Base-by-base conservation (phyloP, 2,888 invertebrate species). In the Pterobdella sp. region DNA sequence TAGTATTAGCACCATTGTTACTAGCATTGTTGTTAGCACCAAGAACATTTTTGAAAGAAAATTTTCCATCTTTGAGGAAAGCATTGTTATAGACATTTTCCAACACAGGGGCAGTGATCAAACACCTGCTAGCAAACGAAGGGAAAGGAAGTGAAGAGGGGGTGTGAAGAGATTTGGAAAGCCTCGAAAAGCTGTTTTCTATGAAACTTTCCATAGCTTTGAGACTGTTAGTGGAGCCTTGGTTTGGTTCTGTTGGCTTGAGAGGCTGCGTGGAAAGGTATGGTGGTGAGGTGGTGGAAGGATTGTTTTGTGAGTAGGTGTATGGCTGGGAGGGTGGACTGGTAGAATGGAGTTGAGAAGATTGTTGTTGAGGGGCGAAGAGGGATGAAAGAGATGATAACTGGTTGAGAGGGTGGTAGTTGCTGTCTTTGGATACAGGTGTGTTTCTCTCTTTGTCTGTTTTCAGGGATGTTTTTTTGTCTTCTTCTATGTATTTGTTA, bases 141-240 rank as follows among this genome's bases (percentile, higher is more conserved):
- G 71, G 71, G 31, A 71, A 71, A 22, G 71, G 71, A 14, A 71
- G 34, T n/a, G 71, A 71, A 22, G 35, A 63, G n/a, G 71, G 71
- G 1, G 71, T 71, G 71, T 71, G 60, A 7, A 71, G 71, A 1
- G 63, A 63, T 29, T 71, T 42, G n/a, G 71, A 71, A 29, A 71
- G 29, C n/a, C 56, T 56, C 36, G 71, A 71, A 31, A 71, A 71
- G 34, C 71, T 71, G 60, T 36, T 71, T 31, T 71, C 71, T 26
- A 71, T 71, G 71, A 71, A 71, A 35, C 36, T 71, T 31, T 71
- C 71, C 71, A 71, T 71, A 22, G 71, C 71, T 35, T 71, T 71
- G 35, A 71, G 52, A 29, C 60, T 56, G 60, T 56, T 56, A 3
- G 60, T 3, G n/a, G 60, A 7, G 18, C 60, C 60, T 4, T 22